Conservation (phyloP, 2,888 invertebrate species). For the Resseliella maxima region DNA sequence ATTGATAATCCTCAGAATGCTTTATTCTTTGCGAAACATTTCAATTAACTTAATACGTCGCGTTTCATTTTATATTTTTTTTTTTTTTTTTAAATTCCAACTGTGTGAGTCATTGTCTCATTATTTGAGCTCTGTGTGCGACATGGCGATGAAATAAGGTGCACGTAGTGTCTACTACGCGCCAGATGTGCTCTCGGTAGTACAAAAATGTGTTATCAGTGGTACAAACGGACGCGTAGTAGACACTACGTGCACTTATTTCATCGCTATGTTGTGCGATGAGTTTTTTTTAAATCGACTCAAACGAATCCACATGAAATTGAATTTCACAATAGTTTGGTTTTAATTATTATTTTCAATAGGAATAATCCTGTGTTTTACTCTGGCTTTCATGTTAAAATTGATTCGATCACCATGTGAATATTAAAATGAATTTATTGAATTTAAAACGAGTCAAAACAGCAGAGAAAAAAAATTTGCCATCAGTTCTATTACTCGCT, state of each 20-base stretch:
- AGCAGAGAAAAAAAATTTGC: background rate
- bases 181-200: too few relatives aligned
- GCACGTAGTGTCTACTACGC: too few relatives aligned
- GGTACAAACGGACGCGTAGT: too few relatives aligned
- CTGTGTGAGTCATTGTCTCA: too few relatives aligned
- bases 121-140: too few relatives aligned
- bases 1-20: background rate
- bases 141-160: too few relatives aligned
- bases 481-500: background rate
- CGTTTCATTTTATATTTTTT: background rate
- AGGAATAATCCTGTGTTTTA: background rate
- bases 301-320: too few relatives aligned
- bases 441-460: background rate
- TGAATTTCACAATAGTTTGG: background rate
- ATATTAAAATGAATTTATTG: background rate
- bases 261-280: too few relatives aligned
- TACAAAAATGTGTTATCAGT: too few relatives aligned
- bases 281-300: too few relatives aligned
- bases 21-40: background rate
- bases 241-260: too few relatives aligned
- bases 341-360: background rate
- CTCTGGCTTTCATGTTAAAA: background rate
- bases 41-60: background rate
- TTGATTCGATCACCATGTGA: background rate
- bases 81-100: background rate